These are phyloP conservation scores for Zaprionus gabonicus DNA, from an alignment of 1,140 invertebrate species.

Conservation along the genomic window DNA sequence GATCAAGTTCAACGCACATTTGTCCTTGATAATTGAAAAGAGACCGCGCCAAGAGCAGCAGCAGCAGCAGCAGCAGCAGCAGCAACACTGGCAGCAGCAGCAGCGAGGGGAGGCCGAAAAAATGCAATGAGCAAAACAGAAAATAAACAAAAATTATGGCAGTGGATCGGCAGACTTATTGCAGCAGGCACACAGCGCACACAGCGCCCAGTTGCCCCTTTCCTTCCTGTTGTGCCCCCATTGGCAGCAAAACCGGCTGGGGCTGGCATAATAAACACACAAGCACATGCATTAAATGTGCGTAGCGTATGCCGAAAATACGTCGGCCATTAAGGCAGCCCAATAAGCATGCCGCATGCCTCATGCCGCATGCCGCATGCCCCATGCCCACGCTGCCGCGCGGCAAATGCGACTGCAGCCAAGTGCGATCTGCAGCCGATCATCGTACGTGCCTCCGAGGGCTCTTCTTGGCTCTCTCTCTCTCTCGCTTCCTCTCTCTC, in stretches of 20 bases:
- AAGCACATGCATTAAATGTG: constrained; percentile 71
- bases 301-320: constrained; percentile 81
- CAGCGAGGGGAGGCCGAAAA: constrained; percentile 64
- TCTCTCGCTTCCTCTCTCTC: neutral
- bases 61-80: neutral
- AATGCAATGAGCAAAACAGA: constrained; percentile 60
- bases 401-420: constrained; percentile 9
- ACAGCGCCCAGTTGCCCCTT: neutral
- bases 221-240: neutral
- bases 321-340: constrained; percentile 67
- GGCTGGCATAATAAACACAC: constrained; percentile 46
- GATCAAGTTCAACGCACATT: constrained; percentile 83
- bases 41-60: constrained; percentile 18
- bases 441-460: constrained; percentile 44
- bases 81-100: neutral
- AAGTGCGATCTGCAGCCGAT: constrained; percentile 44
- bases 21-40: constrained; percentile 79
- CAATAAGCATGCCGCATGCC: constrained; percentile 17
- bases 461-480: neutral
- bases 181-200: constrained; percentile 27
- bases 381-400: constrained; percentile 2
- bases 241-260: constrained; percentile 61
- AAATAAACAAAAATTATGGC: constrained; percentile 80
- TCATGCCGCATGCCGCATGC: neutral
- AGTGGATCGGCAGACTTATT: constrained; percentile 81